phyloP scores from a whole-genome alignment of 2,888 invertebrate species.

The Pristionchus exspectatus region DNA sequence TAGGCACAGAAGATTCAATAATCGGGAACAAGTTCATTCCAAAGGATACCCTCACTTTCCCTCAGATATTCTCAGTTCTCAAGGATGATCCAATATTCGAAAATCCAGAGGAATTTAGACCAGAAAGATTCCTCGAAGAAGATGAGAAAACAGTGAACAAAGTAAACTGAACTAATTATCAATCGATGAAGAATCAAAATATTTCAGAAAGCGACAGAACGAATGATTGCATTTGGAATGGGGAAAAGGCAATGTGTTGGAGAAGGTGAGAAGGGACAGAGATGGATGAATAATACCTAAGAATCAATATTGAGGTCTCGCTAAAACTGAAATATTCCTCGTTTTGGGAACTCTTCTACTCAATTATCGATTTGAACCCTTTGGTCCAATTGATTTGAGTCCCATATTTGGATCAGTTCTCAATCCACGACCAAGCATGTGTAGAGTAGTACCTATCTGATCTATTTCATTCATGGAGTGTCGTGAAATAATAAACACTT shows the following conservation, averaged over 20 bases:
- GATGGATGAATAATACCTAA: background rate
- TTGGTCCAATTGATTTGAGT: constrained; percentile 53
- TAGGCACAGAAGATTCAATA: constrained; percentile 57
- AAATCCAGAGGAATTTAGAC: constrained; percentile 61
- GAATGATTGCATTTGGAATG: constrained; percentile 37
- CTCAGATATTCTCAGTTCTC: constrained; percentile 61
- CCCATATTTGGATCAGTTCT: constrained; percentile 58
- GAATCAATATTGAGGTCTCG: background rate
- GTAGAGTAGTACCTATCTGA: constrained; percentile 28
- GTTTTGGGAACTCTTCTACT: constrained; percentile 45
- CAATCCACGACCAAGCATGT: constrained; percentile 56
- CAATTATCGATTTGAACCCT: constrained; percentile 53
- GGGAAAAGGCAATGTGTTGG: constrained; percentile 51
- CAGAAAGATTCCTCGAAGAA: constrained; percentile 63
- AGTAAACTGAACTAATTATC: constrained; percentile 19
- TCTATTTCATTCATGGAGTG: background rate
- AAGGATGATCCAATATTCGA: constrained; percentile 60
- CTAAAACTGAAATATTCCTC: constrained; percentile 44
- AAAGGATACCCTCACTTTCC: constrained; percentile 49
- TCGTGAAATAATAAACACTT: no score
- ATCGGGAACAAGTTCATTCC: constrained; percentile 54
- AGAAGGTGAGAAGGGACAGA: constrained; percentile 26
- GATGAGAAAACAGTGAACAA: constrained; percentile 65
- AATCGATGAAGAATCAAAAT: background rate
- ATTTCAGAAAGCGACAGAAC: constrained; percentile 36